Evolutionary conservation across 2,113 vertebrate genomes (phyloP).

Genomic region (Penelope pileata): DNA sequence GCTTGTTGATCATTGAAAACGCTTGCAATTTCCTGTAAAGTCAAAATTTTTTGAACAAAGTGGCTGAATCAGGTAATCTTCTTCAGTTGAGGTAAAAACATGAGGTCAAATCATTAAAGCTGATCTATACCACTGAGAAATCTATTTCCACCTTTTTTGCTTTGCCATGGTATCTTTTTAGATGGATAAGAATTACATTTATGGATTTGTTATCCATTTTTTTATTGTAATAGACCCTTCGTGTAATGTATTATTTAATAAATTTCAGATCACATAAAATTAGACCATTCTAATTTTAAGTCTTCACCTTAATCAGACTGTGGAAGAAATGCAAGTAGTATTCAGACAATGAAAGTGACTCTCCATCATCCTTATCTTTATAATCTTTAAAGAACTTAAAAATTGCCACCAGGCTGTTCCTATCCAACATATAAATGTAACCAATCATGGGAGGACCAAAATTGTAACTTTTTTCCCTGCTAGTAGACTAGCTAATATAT

Average conservation of each 20-base stretch:
- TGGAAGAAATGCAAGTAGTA: background rate
- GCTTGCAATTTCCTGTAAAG: slow-evolving; percentile 5
- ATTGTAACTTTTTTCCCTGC: background rate
- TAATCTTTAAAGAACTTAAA: background rate
- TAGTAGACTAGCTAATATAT: background rate
- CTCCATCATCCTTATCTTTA: background rate
- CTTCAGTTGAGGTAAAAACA: background rate
- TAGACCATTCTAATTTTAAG: background rate
- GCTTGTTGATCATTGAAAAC: background rate
- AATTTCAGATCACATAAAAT: background rate
- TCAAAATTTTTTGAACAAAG: slow-evolving; percentile 16
- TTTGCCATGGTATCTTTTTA: background rate
- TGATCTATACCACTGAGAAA: background rate
- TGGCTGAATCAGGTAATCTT: background rate
- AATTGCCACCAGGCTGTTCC: background rate
- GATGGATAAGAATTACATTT: background rate
- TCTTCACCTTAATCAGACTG: background rate
- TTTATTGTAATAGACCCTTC: background rate
- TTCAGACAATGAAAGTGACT: background rate
- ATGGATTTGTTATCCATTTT: background rate
- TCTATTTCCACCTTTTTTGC: background rate
- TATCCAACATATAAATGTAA: background rate
- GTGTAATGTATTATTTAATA: background rate
- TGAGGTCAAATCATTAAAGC: background rate
- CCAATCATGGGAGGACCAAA: background rate